Base-by-base conservation (phyloP, 2,797 vertebrate species). In the Sebastolobus altivelis region DNA sequence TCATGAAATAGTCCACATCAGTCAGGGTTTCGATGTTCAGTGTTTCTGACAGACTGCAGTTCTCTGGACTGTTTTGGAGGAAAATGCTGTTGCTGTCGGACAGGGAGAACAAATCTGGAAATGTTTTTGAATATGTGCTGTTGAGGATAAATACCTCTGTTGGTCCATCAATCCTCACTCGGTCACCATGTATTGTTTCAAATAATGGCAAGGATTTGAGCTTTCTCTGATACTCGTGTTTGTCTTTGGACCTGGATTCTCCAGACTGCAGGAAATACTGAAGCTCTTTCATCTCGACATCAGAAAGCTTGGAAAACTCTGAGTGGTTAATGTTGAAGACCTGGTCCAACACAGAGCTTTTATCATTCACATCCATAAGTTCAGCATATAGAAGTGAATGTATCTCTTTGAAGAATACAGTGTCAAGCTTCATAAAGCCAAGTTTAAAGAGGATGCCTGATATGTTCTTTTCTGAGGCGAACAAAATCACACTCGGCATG, bases 191-290 rank as follows among this genome's bases (percentile, higher is more conserved):
- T 60, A 91, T 80, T 4, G 94, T 94, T 91, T 95, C 87, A 94
- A 96, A 96, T 72, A 96, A 54, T 29, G 95, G 95, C 54, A 96
- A 85, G 7, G 94, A 95, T 81, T 79, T 95, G 0, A 96, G 78
- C 33, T 94, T 94, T 10, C 4, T 82, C 35, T 86, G 52, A 72
- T 91, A 86, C 0, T 81, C 65, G 18, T 83, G 40, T 4, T 0
- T 71, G 63, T 85, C 67, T 63, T 85, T n/a, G n/a, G 81, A 80
- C n/a, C 67, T 82, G 6, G 75, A 81, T 16, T 85, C 37, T 60
- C 93, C 94, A 70, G 65, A 60, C 20, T 92, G 93, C 11, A 96
- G 83, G 75, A 88, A 93, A 0, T 0, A 0, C 65, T 94, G 94
- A 52, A 96, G 91, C 3, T 80, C 14, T 3, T 7, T 78, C 68